Evolutionary conservation across 53 echinoderm and acorn worm species (phyloP).

Genomic region (Echinarachnius parma): DNA sequence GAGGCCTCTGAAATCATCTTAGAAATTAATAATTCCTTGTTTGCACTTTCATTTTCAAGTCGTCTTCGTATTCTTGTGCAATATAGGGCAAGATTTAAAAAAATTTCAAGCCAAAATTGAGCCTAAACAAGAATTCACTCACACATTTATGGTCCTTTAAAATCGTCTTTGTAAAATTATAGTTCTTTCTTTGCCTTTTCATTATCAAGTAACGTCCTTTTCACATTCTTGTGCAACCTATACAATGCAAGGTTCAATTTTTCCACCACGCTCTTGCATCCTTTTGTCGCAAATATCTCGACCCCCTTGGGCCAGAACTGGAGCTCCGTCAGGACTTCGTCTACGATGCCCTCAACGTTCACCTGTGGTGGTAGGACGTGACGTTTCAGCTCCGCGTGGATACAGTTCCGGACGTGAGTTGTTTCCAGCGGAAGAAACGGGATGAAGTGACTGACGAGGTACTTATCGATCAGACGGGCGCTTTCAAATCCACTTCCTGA

Average conservation of each 20-base stretch:
- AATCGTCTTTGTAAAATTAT: too few species aligned
- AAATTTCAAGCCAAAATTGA: too few species aligned
- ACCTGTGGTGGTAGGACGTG: not conserved
- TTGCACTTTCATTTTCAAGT: too few species aligned
- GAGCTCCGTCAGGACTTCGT: constrained; percentile 58
- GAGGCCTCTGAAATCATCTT: not conserved
- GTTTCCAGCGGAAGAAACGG: constrained; percentile 83
- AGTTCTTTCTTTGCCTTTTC: too few species aligned
- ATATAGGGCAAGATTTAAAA: too few species aligned
- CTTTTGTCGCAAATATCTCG: constrained; percentile 64
- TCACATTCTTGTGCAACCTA: constrained; percentile 2
- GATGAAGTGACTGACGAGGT: constrained; percentile 74
- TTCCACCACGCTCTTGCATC: constrained; percentile 81
- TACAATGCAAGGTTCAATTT: constrained; percentile 50
- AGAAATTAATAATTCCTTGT: not conserved
- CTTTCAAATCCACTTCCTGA: constrained; percentile 42
- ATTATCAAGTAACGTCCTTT: too few species aligned
- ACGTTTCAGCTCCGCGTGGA: constrained; percentile 27
- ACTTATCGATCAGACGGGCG: constrained; percentile 66
- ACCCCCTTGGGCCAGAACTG: constrained; percentile 56
- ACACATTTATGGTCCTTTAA: too few species aligned
- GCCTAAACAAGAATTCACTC: too few species aligned
- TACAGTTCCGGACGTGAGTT: constrained; percentile 66
- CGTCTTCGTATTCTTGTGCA: too few species aligned
- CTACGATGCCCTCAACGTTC: constrained; percentile 14